Evolutionary conservation across 1,140 invertebrate genomes (phyloP).

Genomic region (Scaptomyza montana): DNA sequence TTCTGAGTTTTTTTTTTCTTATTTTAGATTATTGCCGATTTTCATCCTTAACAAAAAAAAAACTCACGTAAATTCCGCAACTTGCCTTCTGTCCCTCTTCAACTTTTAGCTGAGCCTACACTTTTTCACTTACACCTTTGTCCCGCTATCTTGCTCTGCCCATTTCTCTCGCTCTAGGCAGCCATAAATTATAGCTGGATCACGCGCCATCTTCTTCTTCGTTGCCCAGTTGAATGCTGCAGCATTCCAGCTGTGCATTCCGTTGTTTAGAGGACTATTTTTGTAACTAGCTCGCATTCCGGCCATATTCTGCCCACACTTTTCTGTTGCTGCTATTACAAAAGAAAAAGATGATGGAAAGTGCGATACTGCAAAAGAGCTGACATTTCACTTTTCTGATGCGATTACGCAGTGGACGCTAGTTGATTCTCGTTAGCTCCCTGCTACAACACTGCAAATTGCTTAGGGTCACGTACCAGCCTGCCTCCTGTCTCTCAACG

Average conservation of each 20-base stretch:
- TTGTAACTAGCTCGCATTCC: constrained; percentile 69
- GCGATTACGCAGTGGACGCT: constrained; percentile 60
- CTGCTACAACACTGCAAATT: constrained; percentile 54
- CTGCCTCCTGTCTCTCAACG: constrained; percentile 35
- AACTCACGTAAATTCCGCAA: constrained; percentile 1
- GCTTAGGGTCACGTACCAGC: constrained; percentile 67
- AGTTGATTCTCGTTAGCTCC: constrained; percentile 6
- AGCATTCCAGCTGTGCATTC: constrained; percentile 58
- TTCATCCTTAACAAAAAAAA: too few species aligned
- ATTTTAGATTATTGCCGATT: too few species aligned
- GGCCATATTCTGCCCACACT: constrained; percentile 9
- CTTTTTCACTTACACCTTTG: not conserved
- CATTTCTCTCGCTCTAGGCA: not conserved
- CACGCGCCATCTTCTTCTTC: constrained; percentile 12
- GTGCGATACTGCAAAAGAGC: constrained; percentile 51
- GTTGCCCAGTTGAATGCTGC: constrained; percentile 40
- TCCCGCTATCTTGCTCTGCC: not conserved
- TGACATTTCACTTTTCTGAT: constrained; percentile 75
- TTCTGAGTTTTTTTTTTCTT: too few species aligned
- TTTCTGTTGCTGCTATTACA: too few species aligned
- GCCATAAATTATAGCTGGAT: constrained; percentile 27
- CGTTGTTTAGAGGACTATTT: constrained; percentile 56
- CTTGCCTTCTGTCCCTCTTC: not conserved
- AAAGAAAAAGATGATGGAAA: constrained; percentile 20
- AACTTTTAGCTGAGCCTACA: not conserved